These are phyloP conservation scores for Ptycholaimellus sp. DNA, from an alignment of 2,888 invertebrate genomes.

Conservation along the genomic window DNA sequence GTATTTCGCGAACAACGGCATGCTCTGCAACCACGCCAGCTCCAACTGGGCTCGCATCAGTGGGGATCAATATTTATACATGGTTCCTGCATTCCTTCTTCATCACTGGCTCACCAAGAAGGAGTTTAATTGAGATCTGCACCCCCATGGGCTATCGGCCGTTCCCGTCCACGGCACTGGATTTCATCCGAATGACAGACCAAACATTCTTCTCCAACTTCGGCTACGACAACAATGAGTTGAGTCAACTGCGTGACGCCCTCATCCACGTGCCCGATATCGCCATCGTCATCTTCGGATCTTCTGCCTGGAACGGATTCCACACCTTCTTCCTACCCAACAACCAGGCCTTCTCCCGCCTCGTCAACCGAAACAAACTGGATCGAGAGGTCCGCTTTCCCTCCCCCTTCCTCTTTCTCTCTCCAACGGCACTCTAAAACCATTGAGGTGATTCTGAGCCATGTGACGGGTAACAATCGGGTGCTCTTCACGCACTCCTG, in stretches of 20 bases:
- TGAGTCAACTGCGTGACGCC: conserved; percentile 21
- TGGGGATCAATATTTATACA: conserved; percentile 23
- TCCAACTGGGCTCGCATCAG: conserved; percentile 23
- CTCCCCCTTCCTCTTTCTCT: neutral
- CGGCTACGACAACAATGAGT: conserved; percentile 22
- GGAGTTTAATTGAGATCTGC: conserved; percentile 12
- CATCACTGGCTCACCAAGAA: neutral
- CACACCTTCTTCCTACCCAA: conserved; percentile 26
- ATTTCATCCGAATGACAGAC: conserved; percentile 20
- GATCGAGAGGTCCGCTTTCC: conserved; percentile 19
- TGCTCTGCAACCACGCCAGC: conserved; percentile 21
- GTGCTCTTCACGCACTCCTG: conserved; percentile 25
- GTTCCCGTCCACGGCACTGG: conserved; percentile 19
- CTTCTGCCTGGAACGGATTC: conserved; percentile 21
- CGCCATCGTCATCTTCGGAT: conserved; percentile 21
- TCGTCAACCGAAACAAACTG: conserved; percentile 20
- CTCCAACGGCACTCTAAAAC: too few relatives aligned
- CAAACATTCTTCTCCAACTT: conserved; percentile 18
- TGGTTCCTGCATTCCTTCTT: conserved; percentile 3
- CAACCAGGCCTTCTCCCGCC: conserved; percentile 21
- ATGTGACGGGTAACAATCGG: conserved; percentile 21
- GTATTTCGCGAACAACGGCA: conserved; percentile 22
- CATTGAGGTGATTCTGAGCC: conserved; percentile 16
- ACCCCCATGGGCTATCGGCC: conserved; percentile 22
- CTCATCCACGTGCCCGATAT: conserved; percentile 22